Percentiles rank a stretch among this genome's conserved stretches.
phyloP scores from a whole-genome alignment of 2,888 invertebrate genomes.

The Limenitis camilla region DNA sequence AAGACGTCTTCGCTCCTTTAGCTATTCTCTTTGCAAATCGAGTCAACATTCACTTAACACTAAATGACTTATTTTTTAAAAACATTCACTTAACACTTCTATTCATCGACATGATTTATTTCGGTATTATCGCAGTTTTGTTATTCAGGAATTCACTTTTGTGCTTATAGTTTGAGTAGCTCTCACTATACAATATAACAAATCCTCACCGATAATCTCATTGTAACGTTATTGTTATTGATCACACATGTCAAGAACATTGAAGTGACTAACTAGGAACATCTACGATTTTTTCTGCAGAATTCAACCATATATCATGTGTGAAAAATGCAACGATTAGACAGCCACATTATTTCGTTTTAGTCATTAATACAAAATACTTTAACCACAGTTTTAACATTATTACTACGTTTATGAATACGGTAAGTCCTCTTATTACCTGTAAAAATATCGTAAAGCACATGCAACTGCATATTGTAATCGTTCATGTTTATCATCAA shows the following conservation, averaged over 20 bases:
- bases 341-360: conserved; percentile 61
- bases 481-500: conserved; percentile 49
- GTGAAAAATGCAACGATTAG: conserved; percentile 67
- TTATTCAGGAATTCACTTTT: conserved; percentile 52
- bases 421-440: conserved; percentile 66
- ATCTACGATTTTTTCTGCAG: conserved; percentile 49
- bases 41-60: conserved; percentile 60
- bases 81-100: conserved; percentile 70
- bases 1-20: conserved; percentile 51
- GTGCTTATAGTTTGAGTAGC: conserved; percentile 45
- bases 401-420: conserved; percentile 66
- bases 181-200: conserved; percentile 36
- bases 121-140: conserved; percentile 57
- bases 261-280: conserved; percentile 62
- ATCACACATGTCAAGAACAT: conserved; percentile 55
- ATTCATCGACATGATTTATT: conserved; percentile 59
- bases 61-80: conserved; percentile 63
- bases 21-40: conserved; percentile 55
- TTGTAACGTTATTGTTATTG: conserved; percentile 34
- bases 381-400: conserved; percentile 58
- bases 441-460: conserved; percentile 72
- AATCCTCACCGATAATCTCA: conserved; percentile 41
- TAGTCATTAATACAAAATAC: conserved; percentile 61
- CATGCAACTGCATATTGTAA: conserved; percentile 62
- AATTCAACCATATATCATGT: conserved; percentile 50